Evolutionary conservation across 1,140 invertebrate species (phyloP), one percentile per base, ranked within the genome.

Genomic region (Bombus waltoni): DNA sequence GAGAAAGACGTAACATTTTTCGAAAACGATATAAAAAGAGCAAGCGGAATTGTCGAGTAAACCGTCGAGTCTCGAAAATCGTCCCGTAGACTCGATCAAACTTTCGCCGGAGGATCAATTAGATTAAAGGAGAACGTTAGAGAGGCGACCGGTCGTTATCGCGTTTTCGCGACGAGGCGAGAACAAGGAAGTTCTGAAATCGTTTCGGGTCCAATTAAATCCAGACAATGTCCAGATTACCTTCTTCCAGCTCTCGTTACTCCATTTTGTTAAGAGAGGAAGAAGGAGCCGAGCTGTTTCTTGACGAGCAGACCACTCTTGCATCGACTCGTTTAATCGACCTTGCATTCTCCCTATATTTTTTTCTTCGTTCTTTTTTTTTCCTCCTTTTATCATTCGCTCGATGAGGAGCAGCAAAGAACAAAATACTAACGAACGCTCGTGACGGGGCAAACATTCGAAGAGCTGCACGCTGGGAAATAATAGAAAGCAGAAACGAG

Each of bases 201-300:
- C 88, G 85, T 85, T 85, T 87, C 86, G 87, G 83, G 59, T 83
- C 76, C 81, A 90, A 90, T 90, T 90, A 90, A 89, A 89, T 85
- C 70, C 81, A 79, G 81, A 90, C 88, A 89, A 89, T 89, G 86
- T 89, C 40, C 88, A 81, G 90, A 90, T 91, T 91, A 90, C 47
- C 72, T 68, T 28, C 44, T 65, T 40, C 32, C 22, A 15, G 65
- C 38, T 53, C 86, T 84, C 70, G 87, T 88, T 85, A 88, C 59
- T 75, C 42, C 72, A 44, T 75, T 75, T 75, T n/a, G 32, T 66
- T 53, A 44, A 75, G 6, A 74, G n/a, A 44, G 32, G 40, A 47
- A 76, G 59, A 47, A 66, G 71, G 25, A n/a, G 10, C 15, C 57
- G 22, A 22, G 68, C 38, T 22, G 38, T 11, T 44, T 28, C 44